Conservation (phyloP, 2,113 vertebrate species). For the Meles meles region DNA sequence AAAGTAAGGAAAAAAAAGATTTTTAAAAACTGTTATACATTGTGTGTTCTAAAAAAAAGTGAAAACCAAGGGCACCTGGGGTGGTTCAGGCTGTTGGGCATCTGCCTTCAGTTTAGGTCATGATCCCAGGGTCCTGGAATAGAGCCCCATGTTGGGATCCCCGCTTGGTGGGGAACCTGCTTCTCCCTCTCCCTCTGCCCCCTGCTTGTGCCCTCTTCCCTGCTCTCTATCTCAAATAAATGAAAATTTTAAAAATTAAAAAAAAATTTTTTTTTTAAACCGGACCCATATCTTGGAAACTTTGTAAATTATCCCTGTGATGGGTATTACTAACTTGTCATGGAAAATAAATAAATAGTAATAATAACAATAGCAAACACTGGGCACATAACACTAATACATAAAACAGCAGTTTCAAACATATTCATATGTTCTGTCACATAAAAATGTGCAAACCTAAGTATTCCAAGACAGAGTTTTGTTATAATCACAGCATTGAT, state of each 20-base stretch:
- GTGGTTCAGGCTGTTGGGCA: too few species aligned
- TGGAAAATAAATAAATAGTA: not conserved
- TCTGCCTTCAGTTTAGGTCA: too few species aligned
- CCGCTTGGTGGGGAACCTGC: too few species aligned
- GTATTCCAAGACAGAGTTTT: not conserved
- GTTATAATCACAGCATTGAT: not conserved
- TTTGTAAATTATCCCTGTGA: not conserved
- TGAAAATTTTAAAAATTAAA: too few species aligned
- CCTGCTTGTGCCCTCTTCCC: too few species aligned
- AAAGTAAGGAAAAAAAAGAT: not conserved
- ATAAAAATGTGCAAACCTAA: not conserved
- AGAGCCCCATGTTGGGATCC: too few species aligned
- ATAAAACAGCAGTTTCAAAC: not conserved
- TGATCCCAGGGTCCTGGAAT: too few species aligned
- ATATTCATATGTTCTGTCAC: not conserved
- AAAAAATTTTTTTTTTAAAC: not conserved
- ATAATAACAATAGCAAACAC: not conserved
- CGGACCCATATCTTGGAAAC: not conserved
- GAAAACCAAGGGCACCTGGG: too few species aligned
- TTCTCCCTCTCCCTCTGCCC: too few species aligned
- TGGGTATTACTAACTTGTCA: not conserved
- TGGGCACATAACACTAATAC: not conserved
- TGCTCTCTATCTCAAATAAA: too few species aligned
- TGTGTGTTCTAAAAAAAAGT: not conserved
- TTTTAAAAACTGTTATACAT: not conserved